These are phyloP conservation scores for Melangyna quadrimaculata DNA, from an alignment of 2,888 invertebrate genomes.

Conservation along the genomic window DNA sequence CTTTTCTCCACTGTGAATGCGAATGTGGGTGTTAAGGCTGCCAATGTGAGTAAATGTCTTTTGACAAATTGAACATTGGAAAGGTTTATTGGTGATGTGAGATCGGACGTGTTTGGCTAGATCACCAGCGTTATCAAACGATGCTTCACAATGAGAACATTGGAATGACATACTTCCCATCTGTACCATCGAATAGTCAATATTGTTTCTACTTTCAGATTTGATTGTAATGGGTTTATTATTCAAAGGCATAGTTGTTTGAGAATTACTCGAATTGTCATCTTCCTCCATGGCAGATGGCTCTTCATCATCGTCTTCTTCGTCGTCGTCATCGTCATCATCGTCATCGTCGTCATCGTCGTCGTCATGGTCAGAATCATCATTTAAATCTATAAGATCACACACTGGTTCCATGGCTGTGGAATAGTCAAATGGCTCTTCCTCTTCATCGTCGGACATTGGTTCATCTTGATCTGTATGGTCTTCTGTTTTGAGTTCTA, in stretches of 20 bases:
- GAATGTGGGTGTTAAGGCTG: conserved; percentile 80
- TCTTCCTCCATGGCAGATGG: conserved; percentile 50
- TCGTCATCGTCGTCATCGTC: conserved; percentile 73
- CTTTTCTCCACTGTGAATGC: conserved; percentile 81
- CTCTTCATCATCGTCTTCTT: conserved; percentile 70
- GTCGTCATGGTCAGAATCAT: conserved; percentile 62
- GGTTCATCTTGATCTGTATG: conserved; percentile 60
- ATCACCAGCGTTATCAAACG: conserved; percentile 80
- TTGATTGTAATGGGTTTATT: conserved; percentile 32
- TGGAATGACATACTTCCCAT: conserved; percentile 75
- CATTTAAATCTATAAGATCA: conserved; percentile 73
- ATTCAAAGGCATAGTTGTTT: conserved; percentile 29
- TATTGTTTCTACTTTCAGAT: conserved; percentile 74
- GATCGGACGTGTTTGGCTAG: conserved; percentile 81
- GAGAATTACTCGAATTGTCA: conserved; percentile 49
- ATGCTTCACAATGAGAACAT: conserved; percentile 80
- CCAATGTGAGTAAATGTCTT: conserved; percentile 81
- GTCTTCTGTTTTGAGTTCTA: conserved; percentile 45
- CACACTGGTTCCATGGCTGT: conserved; percentile 80
- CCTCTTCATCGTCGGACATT: conserved; percentile 72
- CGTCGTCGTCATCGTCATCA: conserved; percentile 70
- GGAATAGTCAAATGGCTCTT: conserved; percentile 77
- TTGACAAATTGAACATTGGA: conserved; percentile 80
- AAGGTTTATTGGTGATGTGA: conserved; percentile 80
- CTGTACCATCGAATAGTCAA: conserved; percentile 6